These are phyloP conservation scores for Ligdia adustata DNA, from an alignment of 2,888 invertebrate genomes.

Conservation along the genomic window DNA sequence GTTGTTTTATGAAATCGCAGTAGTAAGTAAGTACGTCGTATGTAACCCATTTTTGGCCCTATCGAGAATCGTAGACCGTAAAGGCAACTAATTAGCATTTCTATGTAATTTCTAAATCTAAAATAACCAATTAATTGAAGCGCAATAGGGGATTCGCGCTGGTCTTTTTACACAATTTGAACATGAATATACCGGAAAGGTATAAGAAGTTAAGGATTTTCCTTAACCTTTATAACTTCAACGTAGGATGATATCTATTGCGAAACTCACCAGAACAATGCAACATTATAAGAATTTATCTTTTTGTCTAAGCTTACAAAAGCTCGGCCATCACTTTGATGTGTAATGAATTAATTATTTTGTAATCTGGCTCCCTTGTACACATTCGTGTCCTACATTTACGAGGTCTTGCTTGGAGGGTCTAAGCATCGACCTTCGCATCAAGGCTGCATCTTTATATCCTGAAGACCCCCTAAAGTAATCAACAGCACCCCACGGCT, in stretches of 20 bases:
- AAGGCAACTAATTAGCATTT: no score
- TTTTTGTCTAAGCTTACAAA: constrained; percentile 7
- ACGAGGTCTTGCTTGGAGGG: constrained; percentile 33
- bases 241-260: constrained; percentile 1
- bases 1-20: no score
- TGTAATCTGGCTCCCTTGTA: constrained; percentile 8
- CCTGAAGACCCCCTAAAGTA: constrained; percentile 26
- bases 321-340: constrained; percentile 7
- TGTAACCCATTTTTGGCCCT: no score
- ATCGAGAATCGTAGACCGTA: no score
- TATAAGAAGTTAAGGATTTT: no score
- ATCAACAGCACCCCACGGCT: constrained; percentile 31
- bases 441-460: constrained; percentile 37
- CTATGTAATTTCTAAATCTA: no score
- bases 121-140: no score
- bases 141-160: no score
- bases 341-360: constrained; percentile 8
- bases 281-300: constrained; percentile 7
- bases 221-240: neutral
- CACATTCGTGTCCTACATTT: constrained; percentile 39
- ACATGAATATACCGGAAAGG: no score
- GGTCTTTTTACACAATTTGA: no score
- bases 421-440: constrained; percentile 33
- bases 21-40: no score
- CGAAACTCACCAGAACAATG: constrained; percentile 5